Conservation (phyloP, 2,113 vertebrate genomes). For the Podocnemis expansa region DNA sequence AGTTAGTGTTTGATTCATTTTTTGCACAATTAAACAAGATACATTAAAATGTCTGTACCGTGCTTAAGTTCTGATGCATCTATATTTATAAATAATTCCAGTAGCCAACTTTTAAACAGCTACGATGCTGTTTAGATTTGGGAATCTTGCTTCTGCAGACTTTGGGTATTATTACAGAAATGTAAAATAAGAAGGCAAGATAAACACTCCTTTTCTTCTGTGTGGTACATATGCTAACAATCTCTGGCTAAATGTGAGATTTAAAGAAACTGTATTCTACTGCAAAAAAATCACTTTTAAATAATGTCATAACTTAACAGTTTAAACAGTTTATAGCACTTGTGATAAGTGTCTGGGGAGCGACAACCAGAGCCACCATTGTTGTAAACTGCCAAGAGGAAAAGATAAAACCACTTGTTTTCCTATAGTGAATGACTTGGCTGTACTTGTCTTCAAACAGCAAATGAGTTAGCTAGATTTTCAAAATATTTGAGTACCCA, state of each 20-base stretch:
- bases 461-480: too few relatives aligned
- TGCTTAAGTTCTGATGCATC: slow-evolving; percentile 7
- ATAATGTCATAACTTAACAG: background rate
- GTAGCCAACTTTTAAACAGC: background rate
- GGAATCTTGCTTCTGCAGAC: background rate
- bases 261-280: background rate
- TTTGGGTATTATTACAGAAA: background rate
- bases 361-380: background rate
- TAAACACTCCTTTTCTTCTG: slow-evolving; percentile 23
- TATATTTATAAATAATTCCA: background rate
- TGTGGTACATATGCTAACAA: background rate
- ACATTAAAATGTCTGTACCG: slow-evolving; percentile 34
- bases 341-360: background rate
- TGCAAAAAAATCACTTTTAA: background rate
- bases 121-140: background rate
- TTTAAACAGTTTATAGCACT: background rate
- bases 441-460: too few relatives aligned
- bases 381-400: slow-evolving; percentile 4
- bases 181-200: background rate
- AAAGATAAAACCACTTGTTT: background rate
- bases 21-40: slow-evolving; percentile 35
- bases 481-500: background rate
- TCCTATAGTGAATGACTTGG: background rate
- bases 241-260: background rate
- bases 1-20: slow-evolving; percentile 31